Base-by-base conservation (phyloP, 2,113 vertebrate genomes). In the Bubo scandiacus region DNA sequence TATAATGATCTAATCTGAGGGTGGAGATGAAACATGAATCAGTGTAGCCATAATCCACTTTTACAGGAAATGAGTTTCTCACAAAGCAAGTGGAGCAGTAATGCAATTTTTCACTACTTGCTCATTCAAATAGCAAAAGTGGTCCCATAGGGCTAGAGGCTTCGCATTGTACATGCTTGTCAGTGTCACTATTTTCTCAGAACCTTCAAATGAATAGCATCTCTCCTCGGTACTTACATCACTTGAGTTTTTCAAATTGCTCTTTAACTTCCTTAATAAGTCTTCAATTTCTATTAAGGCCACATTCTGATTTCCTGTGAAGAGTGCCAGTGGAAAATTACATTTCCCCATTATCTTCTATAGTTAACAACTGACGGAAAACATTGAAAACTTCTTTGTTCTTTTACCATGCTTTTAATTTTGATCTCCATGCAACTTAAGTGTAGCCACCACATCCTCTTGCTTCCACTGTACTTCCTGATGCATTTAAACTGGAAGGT, bases 191-290 rank as follows among this genome's bases (percentile, higher is more conserved):
- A 32, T 70, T 93, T 90, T 78, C 94, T 97, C 92, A 95, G 61
- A 95, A 96, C 58, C 34, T 94, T 88, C 65, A 91, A 89, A 93
- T 66, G 80, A 79, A 94, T 9, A 75, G 52, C 61, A 81, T 90
- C 87, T 94, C 90, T 94, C 86, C 88, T 95, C 91, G 54, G 88
- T 92, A 96, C 90, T 94, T 94, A 88, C 45, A 94, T 80, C 85
- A 93, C 51, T 94, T 59, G 75, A 88, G 91, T 92, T 96, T 96
- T 91, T 95, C 82, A 96, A 96, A 97, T 63, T 96, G 96, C 84
- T 96, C 94, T 96, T 97, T 96, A 93, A 96, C 77, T 96, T 96
- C 77, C 85, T 95, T 93, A 96, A 42, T 87, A 96, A 95, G 94
- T 94, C 91, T 95, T 96, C 94, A 91, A 75, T 94, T 95, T 94